Conservation (phyloP, 2,888 invertebrate genomes). For the Polymixis lichenea region DNA sequence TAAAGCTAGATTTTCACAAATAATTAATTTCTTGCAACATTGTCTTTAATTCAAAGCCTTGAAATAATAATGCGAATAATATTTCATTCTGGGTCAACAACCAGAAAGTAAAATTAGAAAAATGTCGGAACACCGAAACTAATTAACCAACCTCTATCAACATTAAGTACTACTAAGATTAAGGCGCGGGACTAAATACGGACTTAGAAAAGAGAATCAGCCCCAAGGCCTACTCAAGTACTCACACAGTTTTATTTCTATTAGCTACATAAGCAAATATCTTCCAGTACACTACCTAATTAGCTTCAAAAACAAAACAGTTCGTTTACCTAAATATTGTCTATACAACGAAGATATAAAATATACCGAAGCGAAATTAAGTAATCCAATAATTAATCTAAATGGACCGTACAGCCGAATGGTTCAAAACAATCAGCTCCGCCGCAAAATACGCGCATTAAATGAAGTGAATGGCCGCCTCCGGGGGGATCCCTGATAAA, state of each 20-base stretch:
- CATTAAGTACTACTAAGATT: conserved; percentile 61
- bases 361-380: conserved; percentile 88
- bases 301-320: conserved; percentile 61
- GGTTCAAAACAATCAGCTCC: conserved; percentile 90
- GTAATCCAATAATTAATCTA: conserved; percentile 91
- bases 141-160: conserved; percentile 59
- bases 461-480: conserved; percentile 91
- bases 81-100: conserved; percentile 33
- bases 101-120: conserved; percentile 50
- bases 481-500: conserved; percentile 90
- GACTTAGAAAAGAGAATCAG: conserved; percentile 52
- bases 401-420: conserved; percentile 90
- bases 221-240: conserved; percentile 39
- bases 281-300: conserved; percentile 59
- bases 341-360: conserved; percentile 75
- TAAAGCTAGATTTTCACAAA: background rate
- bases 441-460: conserved; percentile 91
- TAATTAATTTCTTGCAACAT: background rate
- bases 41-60: conserved; percentile 3
- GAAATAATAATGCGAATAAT: conserved; percentile 37
- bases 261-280: conserved; percentile 49
- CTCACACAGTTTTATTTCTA: conserved; percentile 54
- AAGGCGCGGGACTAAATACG: conserved; percentile 57
- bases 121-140: conserved; percentile 51
- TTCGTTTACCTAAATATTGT: conserved; percentile 64